Evolutionary conservation across 2,888 invertebrate species (phyloP).

Genomic region (Willowsia nigromaculata): DNA sequence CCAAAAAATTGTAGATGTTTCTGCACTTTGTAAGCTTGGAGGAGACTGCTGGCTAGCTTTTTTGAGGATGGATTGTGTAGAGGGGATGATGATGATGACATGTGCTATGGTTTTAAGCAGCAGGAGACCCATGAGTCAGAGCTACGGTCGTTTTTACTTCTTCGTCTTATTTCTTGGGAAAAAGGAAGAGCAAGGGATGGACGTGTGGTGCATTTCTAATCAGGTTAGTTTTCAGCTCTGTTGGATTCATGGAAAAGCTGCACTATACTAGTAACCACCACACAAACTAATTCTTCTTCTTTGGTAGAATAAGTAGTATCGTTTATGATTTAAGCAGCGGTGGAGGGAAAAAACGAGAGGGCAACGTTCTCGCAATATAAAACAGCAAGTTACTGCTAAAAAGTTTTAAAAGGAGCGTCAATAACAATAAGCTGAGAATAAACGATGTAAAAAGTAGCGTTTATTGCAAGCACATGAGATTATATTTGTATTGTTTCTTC

Average conservation of each 20-base stretch:
- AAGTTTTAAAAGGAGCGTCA: neutral
- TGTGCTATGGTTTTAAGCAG: constrained; percentile 19
- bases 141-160: neutral
- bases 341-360: neutral
- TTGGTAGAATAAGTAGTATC: constrained; percentile 38
- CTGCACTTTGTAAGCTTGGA: neutral
- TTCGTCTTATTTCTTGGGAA: neutral
- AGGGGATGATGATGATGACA: constrained; percentile 28
- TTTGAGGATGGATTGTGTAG: too few relatives aligned
- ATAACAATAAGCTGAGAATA: neutral
- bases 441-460: neutral
- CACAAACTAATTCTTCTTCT: constrained; percentile 34
- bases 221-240: constrained; percentile 42
- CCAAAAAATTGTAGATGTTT: neutral
- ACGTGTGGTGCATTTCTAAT: constrained; percentile 70
- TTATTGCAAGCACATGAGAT: too few relatives aligned
- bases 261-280: neutral
- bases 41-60: too few relatives aligned
- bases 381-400: neutral
- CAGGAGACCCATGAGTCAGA: constrained; percentile 34
- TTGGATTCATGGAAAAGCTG: constrained; percentile 19
- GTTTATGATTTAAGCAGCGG: constrained; percentile 46
- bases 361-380: constrained; percentile 21
- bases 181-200: constrained; percentile 22
- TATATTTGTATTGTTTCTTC: too few relatives aligned